A percentile compares a stretch with the other conserved stretches of the same genome.
phyloP scores from a whole-genome alignment of 2,113 vertebrate genomes.

The Mungos mungo region DNA sequence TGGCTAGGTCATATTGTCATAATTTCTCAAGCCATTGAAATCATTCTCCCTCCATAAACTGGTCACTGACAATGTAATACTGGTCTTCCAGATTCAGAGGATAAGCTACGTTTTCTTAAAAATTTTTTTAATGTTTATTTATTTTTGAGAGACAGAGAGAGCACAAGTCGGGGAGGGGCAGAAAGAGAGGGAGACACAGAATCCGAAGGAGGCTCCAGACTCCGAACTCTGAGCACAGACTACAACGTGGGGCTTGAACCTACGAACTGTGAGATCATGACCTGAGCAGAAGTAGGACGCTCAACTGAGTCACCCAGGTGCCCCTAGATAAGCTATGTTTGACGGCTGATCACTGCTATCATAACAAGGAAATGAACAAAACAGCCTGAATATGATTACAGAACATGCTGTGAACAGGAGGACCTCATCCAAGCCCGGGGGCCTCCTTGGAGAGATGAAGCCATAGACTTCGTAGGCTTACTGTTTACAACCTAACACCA shows the following conservation, averaged over 20 bases:
- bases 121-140: too few relatives aligned
- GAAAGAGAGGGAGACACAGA: too few relatives aligned
- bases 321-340: neutral
- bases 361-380: neutral
- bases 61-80: neutral
- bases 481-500: neutral
- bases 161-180: too few relatives aligned
- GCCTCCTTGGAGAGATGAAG: neutral
- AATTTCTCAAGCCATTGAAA: neutral
- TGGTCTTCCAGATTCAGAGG: neutral
- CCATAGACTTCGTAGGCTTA: neutral
- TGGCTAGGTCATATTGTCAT: neutral
- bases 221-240: too few relatives aligned
- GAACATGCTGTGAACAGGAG: neutral
- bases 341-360: neutral
- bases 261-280: too few relatives aligned
- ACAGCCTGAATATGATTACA: accelerated
- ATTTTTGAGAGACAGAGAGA: too few relatives aligned
- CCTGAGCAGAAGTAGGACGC: too few relatives aligned
- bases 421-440: neutral
- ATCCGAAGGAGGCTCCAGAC: too few relatives aligned
- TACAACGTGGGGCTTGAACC: too few relatives aligned
- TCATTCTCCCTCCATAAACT: neutral
- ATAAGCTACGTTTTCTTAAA: neutral
- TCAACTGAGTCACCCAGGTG: too few relatives aligned